Base-by-base conservation (phyloP, 1,140 invertebrate genomes). In the Halesus radiatus region DNA sequence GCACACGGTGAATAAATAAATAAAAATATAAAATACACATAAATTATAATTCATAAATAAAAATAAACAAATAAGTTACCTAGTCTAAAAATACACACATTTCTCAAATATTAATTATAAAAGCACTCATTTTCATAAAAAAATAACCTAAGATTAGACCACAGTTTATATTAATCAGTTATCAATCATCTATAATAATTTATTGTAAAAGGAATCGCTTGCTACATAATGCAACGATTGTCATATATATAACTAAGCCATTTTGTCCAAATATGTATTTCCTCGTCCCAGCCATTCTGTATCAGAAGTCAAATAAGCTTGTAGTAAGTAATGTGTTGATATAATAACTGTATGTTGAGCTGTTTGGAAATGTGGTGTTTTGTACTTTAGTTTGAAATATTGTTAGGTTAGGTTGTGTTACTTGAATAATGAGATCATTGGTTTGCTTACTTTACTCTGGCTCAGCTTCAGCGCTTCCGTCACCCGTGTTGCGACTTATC, bases 21-120 rank as follows among this genome's bases (percentile, higher is more conserved):
- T 78, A 68, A 68, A 66, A 70, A 68, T 78, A 78, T 54, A 78
- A 52, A 79, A 70, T 66, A 78, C 18, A 76, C 37, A 68, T 64
- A 79, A 58, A n/a, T 70, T 53, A 81, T 66, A 77, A 74, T 64
- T 45, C 37, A 56, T 75, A 75, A 73, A 78, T 74, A 80, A 32
- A 78, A 68, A 68, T 54, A 23, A 78, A 76, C 54, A 80, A 83
- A 83, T 83, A 83, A 83, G 79, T 83, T 80, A 83, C 32, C 66
- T 83, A 83, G 56, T 76, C 82, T 83, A 82, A 64, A 80, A 83
- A 83, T 83, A 83, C 82, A 83, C 82, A 83, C 82, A 79, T 81
- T 75, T 78, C 79, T 83, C 79, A 56, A 72, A 79, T 72, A 52
- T 78, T 79, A 83, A 79, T 77, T 81, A 73, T 78, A 77, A 83